Base-by-base conservation (phyloP, 2,113 vertebrate genomes). In the Psilopsiagon aurifrons region DNA sequence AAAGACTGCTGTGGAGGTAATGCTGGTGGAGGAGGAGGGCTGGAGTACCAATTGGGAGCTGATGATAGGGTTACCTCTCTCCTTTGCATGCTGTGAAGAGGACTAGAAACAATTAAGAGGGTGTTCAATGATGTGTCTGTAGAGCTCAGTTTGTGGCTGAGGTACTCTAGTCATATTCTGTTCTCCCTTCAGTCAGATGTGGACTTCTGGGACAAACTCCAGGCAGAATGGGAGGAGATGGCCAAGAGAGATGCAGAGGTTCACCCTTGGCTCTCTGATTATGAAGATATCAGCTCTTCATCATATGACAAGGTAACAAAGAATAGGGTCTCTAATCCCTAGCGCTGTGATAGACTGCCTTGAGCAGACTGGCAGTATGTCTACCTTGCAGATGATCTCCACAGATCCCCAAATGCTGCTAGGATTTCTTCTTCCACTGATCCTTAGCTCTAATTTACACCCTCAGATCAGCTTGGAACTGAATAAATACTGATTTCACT, bases 151-250 rank as follows among this genome's bases (percentile, higher is more conserved):
- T 78, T 73, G 19, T 31, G 49, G 24, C 13, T 55, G 35, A 55
- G 47, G 64, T 81, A 51, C 35, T 77, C 60, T 35, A 18, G 64
- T 91, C 79, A 57, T 17, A 17, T 85, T 63, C 57, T n/a, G 86
- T 97, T 96, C 41, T 77, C 35, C 29, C 83, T 96, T 54, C 97
- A 99, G 99, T 99, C 99, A 88, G 99, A 99, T 98, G 98, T 99
- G 49, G 99, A 99, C 98, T 99, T 99, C 98, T 99, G 99, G 99
- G 99, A 99, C 98, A 99, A 99, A 97, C 98, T 99, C 91, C 99
- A 99, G 98, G 98, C 99, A 94, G 99, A 99, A 95, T 99, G 99
- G 99, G 99, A 99, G 96, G 99, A 99, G 97, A 99, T 99, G 99
- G 99, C 99, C 0, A 99, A 99, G 96, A 98, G 99, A 94, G 99